Conservation (phyloP, 2,113 vertebrate genomes). For the Gambusia holbrooki region DNA sequence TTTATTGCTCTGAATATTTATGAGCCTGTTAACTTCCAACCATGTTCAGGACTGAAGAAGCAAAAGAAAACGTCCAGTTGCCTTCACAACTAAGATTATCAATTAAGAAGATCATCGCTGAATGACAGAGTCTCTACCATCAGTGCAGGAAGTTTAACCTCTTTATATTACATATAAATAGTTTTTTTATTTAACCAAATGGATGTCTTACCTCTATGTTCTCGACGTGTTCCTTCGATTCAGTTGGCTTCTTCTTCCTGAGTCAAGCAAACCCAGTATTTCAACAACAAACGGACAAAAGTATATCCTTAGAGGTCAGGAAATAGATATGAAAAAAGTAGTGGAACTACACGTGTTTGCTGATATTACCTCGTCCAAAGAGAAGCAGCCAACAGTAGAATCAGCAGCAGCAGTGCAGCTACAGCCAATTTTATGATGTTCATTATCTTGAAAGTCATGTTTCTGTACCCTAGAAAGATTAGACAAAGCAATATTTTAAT, state of each 20-base stretch:
- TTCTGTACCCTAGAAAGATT: neutral
- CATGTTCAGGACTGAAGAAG: neutral
- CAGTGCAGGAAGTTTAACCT: too few relatives aligned
- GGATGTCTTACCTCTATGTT: neutral
- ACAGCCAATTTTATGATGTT: neutral
- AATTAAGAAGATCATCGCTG: neutral
- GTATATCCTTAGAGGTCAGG: neutral
- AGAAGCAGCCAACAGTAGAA: neutral
- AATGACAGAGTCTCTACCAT: too few relatives aligned
- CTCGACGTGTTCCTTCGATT: neutral
- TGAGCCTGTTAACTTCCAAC: neutral
- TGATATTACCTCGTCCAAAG: conserved; percentile 3
- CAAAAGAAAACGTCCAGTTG: neutral
- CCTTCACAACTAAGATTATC: neutral
- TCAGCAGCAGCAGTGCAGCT: neutral
- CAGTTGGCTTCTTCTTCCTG: neutral
- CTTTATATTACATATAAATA: too few relatives aligned
- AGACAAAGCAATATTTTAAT: neutral
- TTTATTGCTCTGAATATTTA: too few relatives aligned
- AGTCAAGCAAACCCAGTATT: neutral
- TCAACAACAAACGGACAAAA: neutral
- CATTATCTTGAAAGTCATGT: neutral
- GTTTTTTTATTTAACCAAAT: neutral
- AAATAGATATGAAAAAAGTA: neutral
- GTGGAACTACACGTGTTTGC: neutral